Base-by-base conservation (phyloP, 1,140 invertebrate genomes). In the Micrasema longulum region DNA sequence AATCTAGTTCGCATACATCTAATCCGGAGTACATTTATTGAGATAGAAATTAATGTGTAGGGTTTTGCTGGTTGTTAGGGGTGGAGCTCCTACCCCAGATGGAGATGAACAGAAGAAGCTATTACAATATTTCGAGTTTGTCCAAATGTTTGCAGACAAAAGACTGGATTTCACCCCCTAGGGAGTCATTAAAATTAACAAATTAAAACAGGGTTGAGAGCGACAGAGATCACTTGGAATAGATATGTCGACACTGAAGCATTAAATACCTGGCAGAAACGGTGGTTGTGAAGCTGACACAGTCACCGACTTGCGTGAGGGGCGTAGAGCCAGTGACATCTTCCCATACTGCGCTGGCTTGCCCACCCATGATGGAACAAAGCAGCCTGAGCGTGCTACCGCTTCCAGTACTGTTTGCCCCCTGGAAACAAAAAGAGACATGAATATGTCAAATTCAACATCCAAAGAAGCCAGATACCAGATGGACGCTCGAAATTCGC, bases 271-370 rank as follows among this genome's bases (percentile, higher is more conserved):
- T 84, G 23, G 97, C 97, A 1, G 97, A 98, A 0, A 98, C 96
- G 3, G 96, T 98, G 26, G 97, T 98, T 2, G 97, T 98, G 83
- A 98, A 98, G 22, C 95, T 97, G 6, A 97, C 96, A 82, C 96
- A 97, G 81, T 98, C 95, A 77, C 97, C 97, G 69, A 97, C 94
- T 82, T 98, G 94, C 1, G 95, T 96, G 62, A 98, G 87, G 22
- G 96, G 95, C 14, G 96, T 98, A 48, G 94, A 96, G 41, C 95
- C 96, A 22, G 97, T 99, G 31, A 98, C 96, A 82, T 99, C 97
- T 85, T 98, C 97, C 97, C 97, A 99, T 77, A 97, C 94, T 38
- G 97, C 96, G 79, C 95, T 92, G 71, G 94, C 93, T 78, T 95
- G 93, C 64, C 96, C 96, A 74, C 95, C 96, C 97, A 84, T 97